Conservation (phyloP, 1,140 invertebrate species). For the Eupeodes corollae region DNA sequence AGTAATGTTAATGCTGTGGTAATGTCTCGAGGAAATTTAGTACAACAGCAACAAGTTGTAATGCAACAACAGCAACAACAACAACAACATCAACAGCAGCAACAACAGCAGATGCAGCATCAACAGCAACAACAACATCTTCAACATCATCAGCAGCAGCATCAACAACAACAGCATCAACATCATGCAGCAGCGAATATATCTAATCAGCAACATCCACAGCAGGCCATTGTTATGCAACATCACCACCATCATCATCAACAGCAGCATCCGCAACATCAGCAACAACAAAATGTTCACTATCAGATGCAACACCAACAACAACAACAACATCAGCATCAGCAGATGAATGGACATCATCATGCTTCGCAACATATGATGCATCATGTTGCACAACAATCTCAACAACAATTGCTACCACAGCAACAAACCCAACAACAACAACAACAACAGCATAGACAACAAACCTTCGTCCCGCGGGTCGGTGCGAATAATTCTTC, state of each 20-base stretch:
- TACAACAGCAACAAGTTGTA: slow-evolving; percentile 3
- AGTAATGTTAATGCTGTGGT: not conserved
- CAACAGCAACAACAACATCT: slow-evolving; percentile 2
- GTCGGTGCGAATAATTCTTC: slow-evolving; percentile 20
- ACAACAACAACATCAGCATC: slow-evolving; percentile 8
- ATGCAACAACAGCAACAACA: slow-evolving; percentile 14
- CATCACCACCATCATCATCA: slow-evolving; percentile 4
- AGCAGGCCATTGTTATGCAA: slow-evolving; percentile 4
- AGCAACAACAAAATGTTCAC: slow-evolving; percentile 15
- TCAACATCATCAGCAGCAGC: slow-evolving; percentile 1
- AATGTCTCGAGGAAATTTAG: not conserved
- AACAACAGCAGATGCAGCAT: slow-evolving; percentile 1
- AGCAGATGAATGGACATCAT: not conserved
- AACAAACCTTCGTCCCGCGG: slow-evolving; percentile 30
- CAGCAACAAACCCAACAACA: slow-evolving; percentile 14
- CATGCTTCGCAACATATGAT: not conserved
- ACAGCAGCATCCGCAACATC: slow-evolving; percentile 2
- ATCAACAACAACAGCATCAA: slow-evolving; percentile 2
- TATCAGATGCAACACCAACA: slow-evolving; percentile 20
- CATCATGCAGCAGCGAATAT: not conserved
- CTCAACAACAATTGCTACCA: slow-evolving; percentile 14
- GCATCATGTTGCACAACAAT: slow-evolving; percentile 12
- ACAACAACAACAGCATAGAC: slow-evolving; percentile 20
- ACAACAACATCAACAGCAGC: slow-evolving; percentile 1
- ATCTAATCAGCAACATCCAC: slow-evolving; percentile 6